These are phyloP conservation scores for Chloropsis cyanopogon DNA, from an alignment of 2,113 vertebrate genomes.

Conservation along the genomic window DNA sequence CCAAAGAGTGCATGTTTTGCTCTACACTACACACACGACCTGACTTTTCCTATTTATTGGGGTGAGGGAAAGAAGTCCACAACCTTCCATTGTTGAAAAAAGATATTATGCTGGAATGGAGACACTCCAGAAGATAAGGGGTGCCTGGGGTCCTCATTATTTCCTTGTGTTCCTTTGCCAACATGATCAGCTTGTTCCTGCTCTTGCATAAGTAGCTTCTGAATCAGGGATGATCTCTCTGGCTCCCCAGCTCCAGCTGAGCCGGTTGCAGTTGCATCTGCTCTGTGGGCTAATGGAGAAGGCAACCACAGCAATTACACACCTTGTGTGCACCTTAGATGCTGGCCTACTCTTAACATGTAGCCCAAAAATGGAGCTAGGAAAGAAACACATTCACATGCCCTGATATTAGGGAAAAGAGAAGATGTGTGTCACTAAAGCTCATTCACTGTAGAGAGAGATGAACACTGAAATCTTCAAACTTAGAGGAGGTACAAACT, in stretches of 20 bases:
- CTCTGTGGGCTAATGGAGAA: no score
- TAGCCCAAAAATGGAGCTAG: neutral
- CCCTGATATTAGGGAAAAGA: neutral
- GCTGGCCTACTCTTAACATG: neutral
- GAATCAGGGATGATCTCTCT: neutral
- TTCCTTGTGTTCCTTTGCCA: neutral
- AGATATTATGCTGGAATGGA: neutral
- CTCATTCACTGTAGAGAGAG: neutral
- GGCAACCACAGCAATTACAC: no score
- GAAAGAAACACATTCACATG: neutral
- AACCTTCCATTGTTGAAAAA: neutral
- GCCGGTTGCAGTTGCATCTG: no score
- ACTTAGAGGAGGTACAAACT: neutral
- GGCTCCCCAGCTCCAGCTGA: no score
- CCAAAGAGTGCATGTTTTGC: neutral
- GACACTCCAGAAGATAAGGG: neutral
- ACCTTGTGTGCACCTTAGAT: neutral
- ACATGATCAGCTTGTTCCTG: neutral
- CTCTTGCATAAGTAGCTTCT: neutral
- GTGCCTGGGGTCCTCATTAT: neutral
- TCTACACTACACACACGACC: fast-evolving
- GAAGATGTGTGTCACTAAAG: neutral
- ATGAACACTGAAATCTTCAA: neutral
- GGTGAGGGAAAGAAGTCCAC: neutral
- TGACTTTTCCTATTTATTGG: neutral